Conservation (phyloP, 2,113 vertebrate species). For the Leucoraja erinaceus region DNA sequence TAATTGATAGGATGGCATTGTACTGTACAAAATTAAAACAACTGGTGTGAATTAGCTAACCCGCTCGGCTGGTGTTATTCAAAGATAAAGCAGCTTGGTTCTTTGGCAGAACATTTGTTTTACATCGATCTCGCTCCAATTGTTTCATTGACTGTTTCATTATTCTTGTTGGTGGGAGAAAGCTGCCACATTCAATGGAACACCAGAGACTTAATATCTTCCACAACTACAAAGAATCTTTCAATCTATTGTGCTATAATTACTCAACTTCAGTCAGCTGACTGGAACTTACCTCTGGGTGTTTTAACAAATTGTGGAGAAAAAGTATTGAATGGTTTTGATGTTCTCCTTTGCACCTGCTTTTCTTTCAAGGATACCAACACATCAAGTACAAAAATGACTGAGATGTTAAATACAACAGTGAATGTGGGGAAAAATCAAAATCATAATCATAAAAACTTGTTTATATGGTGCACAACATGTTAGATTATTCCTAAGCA, state of each 20-base stretch:
- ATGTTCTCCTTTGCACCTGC: neutral
- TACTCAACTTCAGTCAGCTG: neutral
- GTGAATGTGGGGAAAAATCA: neutral
- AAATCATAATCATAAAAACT: neutral
- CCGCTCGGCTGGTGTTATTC: neutral
- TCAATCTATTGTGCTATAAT: neutral
- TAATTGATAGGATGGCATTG: neutral
- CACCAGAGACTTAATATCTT: neutral
- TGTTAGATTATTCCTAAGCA: neutral
- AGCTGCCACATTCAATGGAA: neutral
- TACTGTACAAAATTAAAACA: neutral
- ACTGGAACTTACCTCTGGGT: neutral
- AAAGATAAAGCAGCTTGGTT: neutral
- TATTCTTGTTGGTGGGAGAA: neutral
- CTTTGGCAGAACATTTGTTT: slow-evolving; percentile 2
- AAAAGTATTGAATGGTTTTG: neutral
- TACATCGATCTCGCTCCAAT: neutral
- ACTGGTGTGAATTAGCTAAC: neutral
- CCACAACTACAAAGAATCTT: neutral
- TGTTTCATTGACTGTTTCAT: neutral
- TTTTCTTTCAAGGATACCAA: neutral
- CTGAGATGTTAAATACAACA: neutral
- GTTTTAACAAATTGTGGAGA: too few species aligned
- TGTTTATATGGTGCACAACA: neutral
- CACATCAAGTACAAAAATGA: neutral